Evolutionary conservation across 2,113 vertebrate species (phyloP).

Genomic region (Nothoprocta perdicaria): DNA sequence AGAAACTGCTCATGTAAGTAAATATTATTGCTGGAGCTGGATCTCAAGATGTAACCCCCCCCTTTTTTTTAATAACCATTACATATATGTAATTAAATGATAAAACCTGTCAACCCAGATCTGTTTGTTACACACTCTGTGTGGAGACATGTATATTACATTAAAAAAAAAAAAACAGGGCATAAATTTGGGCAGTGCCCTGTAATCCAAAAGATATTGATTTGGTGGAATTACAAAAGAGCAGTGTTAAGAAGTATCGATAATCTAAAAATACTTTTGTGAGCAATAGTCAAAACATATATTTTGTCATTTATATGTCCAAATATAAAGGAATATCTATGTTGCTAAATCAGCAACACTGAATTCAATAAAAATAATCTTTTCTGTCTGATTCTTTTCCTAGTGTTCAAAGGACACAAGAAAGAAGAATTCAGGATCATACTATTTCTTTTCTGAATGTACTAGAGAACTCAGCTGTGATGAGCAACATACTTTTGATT

Average conservation of each 20-base stretch:
- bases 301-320: not conserved
- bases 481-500: not conserved
- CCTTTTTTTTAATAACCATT: not conserved
- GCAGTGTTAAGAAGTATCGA: not conserved
- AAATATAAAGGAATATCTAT: not conserved
- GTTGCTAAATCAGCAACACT: not conserved
- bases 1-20: not conserved
- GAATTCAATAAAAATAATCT: not conserved
- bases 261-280: not conserved
- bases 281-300: not conserved
- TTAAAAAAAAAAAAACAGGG: not conserved
- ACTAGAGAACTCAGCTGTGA: not conserved
- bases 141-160: not conserved
- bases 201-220: not conserved
- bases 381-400: not conserved
- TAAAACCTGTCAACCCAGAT: not conserved
- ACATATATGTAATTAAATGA: not conserved
- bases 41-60: not conserved
- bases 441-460: conserved; percentile 25
- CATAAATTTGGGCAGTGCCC: not conserved
- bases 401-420: not conserved
- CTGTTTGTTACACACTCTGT: not conserved
- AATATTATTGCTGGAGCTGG: not conserved
- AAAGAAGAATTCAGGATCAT: conserved; percentile 7
- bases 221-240: not conserved